These are phyloP conservation scores for Pollenia griseotomentosa DNA, from an alignment of 2,888 invertebrate species.

Conservation along the genomic window DNA sequence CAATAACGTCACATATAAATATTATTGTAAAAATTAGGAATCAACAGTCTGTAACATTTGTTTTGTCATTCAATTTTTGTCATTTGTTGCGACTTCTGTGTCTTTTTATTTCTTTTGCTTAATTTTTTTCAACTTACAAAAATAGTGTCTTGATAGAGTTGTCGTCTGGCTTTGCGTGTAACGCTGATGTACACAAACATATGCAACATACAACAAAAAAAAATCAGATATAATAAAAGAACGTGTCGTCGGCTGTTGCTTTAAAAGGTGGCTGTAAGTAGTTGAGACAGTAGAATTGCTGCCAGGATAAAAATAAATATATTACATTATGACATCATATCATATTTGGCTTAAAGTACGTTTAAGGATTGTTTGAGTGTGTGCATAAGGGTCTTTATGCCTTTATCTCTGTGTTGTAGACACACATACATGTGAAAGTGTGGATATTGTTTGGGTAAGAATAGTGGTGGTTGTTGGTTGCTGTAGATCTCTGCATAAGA, in stretches of 20 bases:
- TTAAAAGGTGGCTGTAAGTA: conserved; percentile 46
- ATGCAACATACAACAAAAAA: conserved; percentile 18
- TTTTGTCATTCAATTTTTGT: conserved; percentile 70
- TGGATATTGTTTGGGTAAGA: background rate
- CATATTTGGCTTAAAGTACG: conserved; percentile 50
- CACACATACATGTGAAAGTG: background rate
- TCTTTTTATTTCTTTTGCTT: conserved; percentile 44
- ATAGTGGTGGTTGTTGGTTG: conserved; percentile 17
- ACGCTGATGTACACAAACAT: conserved; percentile 58
- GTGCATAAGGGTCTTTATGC: background rate
- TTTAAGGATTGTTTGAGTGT: conserved; percentile 11
- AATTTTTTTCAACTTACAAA: conserved; percentile 42
- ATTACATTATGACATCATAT: conserved; percentile 66
- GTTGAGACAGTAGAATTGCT: conserved; percentile 28
- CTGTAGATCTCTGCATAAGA: conserved; percentile 63
- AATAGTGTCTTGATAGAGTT: conserved; percentile 71
- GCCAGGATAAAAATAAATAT: conserved; percentile 55
- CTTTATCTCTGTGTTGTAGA: background rate
- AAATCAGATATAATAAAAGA: conserved; percentile 53
- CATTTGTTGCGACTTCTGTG: conserved; percentile 66
- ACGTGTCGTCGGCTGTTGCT: conserved; percentile 59
- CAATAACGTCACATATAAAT: conserved; percentile 51
- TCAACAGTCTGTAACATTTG: conserved; percentile 75
- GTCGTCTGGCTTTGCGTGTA: conserved; percentile 61
- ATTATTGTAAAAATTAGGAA: conserved; percentile 74